phyloP scores from a whole-genome alignment of 2,888 invertebrate species.

The Cybosia mesomella region DNA sequence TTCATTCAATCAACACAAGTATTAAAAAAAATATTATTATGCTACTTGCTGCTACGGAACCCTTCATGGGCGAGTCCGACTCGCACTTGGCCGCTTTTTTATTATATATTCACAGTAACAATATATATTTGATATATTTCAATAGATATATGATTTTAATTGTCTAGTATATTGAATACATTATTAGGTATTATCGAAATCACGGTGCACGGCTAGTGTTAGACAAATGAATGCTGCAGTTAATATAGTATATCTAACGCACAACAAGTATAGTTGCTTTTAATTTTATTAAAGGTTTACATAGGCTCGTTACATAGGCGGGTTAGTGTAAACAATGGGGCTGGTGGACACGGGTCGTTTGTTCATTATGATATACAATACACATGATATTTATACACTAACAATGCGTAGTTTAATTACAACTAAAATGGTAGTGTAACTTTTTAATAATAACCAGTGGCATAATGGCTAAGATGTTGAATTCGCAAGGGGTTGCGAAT shows the following conservation, averaged over 20 bases:
- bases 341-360: conserved; percentile 3
- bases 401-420: neutral
- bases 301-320: neutral
- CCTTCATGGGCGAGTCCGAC: no score
- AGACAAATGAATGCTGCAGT: neutral
- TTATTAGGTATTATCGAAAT: neutral
- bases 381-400: neutral
- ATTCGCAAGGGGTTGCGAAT: no score
- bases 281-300: conserved; percentile 13
- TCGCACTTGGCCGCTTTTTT: no score
- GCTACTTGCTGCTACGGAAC: no score
- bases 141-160: no score
- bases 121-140: no score
- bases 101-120: no score
- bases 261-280: conserved; percentile 1
- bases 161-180: no score
- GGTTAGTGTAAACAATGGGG: conserved; percentile 11
- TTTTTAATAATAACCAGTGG: neutral
- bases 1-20: no score
- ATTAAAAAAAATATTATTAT: no score
- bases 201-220: neutral
- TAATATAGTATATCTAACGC: neutral
- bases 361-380: neutral
- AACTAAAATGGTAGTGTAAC: neutral
- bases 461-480: no score